These are phyloP conservation scores for Coptodon rendalli DNA, from an alignment of 2,113 vertebrate genomes.

Conservation along the genomic window DNA sequence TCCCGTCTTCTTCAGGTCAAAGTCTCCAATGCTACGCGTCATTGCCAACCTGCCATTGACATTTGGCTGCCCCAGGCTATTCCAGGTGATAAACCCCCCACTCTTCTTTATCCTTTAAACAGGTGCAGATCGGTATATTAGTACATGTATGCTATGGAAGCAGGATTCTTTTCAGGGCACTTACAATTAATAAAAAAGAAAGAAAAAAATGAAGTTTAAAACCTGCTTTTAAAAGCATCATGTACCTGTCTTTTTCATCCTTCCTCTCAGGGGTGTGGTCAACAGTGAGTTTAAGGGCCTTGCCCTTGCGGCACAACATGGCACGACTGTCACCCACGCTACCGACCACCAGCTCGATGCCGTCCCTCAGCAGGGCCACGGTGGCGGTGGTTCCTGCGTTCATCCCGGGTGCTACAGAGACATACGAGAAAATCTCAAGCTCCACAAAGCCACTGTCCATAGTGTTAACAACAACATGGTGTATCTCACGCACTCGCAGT, in stretches of 20 bases:
- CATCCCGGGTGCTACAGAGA: slow-evolving; percentile 76
- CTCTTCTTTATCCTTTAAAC: slow-evolving; percentile 81
- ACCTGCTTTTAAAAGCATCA: not conserved
- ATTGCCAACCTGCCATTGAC: slow-evolving; percentile 96
- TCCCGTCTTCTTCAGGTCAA: slow-evolving; percentile 88
- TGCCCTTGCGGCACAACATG: slow-evolving; percentile 92
- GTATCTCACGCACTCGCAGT: slow-evolving; percentile 13
- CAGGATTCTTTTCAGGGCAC: not conserved
- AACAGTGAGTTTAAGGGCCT: slow-evolving; percentile 87
- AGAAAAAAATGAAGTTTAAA: not conserved
- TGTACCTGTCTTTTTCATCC: slow-evolving; percentile 93
- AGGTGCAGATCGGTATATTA: not conserved
- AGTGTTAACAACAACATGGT: slow-evolving; percentile 9
- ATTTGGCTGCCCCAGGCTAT: slow-evolving; percentile 91
- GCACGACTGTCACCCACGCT: slow-evolving; percentile 96
- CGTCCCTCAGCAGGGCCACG: slow-evolving; percentile 91
- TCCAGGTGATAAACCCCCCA: slow-evolving; percentile 94
- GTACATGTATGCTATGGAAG: not conserved
- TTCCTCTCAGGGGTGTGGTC: slow-evolving; percentile 97
- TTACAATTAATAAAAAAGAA: not conserved
- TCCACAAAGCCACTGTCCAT: not conserved
- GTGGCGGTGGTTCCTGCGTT: slow-evolving; percentile 90
- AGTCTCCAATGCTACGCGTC: slow-evolving; percentile 95
- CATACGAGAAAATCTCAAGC: slow-evolving; percentile 5
- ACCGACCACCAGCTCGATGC: slow-evolving; percentile 92